Conservation (phyloP, 2,797 vertebrate genomes). For the Rachycentron canadum region DNA sequence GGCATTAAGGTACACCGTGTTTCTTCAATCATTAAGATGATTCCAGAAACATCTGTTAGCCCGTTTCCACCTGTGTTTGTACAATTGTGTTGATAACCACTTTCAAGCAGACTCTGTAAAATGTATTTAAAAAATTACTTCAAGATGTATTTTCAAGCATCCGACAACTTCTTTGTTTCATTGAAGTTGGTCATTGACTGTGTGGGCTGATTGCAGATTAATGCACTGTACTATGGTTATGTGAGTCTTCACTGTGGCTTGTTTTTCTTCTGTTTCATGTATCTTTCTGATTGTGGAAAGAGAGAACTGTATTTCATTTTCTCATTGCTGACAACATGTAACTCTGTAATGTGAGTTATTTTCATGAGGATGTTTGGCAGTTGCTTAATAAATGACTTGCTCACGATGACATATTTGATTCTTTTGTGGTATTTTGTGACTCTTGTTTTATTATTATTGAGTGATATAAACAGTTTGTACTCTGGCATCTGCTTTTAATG, state of each 20-base stretch:
- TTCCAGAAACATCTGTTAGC: conserved; percentile 20
- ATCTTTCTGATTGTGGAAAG: conserved; percentile 18
- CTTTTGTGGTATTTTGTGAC: conserved; percentile 66
- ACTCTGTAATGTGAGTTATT: conserved; percentile 12
- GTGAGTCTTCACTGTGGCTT: not conserved
- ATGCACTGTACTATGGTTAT: conserved; percentile 2
- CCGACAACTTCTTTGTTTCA: not conserved
- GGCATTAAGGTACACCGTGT: conserved; percentile 2
- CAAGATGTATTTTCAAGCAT: not conserved
- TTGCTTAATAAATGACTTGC: conserved; percentile 61
- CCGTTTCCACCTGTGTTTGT: not conserved
- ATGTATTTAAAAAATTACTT: not conserved
- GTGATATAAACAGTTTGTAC: not conserved
- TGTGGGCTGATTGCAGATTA: not conserved
- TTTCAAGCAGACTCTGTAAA: not conserved
- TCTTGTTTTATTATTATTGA: conserved; percentile 32
- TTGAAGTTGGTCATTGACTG: not conserved
- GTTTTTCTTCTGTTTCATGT: conserved; percentile 10
- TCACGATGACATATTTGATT: conserved; percentile 47
- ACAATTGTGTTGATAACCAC: not conserved
- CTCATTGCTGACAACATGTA: conserved; percentile 6
- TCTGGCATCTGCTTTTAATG: conserved; percentile 8
- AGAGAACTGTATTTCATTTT: conserved; percentile 2
- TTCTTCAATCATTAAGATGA: conserved; percentile 4
- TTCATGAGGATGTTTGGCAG: conserved; percentile 28